phyloP scores from a whole-genome alignment of 2,797 vertebrate genomes.

The Rhinophrynus dorsalis region DNA sequence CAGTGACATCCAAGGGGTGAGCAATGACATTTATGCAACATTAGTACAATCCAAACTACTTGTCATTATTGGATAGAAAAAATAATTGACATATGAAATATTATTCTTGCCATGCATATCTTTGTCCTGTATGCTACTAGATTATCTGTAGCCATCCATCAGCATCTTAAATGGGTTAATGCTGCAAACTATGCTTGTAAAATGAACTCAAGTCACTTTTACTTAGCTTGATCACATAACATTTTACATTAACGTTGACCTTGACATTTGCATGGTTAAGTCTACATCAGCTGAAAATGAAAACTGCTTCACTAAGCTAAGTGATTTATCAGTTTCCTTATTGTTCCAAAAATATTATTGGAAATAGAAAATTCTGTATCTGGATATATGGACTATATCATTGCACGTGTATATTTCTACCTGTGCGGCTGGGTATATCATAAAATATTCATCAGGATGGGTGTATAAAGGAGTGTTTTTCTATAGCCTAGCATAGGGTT shows the following conservation, averaged over 20 bases:
- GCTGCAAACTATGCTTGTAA: neutral
- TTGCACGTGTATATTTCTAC: too few relatives aligned
- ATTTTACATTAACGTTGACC: conserved; percentile 13
- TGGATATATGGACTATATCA: too few relatives aligned
- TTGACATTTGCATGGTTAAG: conserved; percentile 18
- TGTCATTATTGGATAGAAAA: neutral
- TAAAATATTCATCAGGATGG: too few relatives aligned
- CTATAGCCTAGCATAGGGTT: too few relatives aligned
- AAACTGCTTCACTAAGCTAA: neutral
- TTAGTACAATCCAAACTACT: too few relatives aligned
- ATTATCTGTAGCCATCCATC: neutral
- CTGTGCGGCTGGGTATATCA: too few relatives aligned
- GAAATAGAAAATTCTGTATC: too few relatives aligned
- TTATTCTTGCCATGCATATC: neutral
- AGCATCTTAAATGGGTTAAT: neutral
- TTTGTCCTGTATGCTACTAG: too few relatives aligned
- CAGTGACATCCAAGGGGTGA: too few relatives aligned
- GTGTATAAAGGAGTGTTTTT: too few relatives aligned
- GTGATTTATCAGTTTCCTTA: neutral
- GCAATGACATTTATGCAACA: too few relatives aligned
- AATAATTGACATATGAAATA: neutral
- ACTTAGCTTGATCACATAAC: conserved; percentile 1
- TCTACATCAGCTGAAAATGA: neutral
- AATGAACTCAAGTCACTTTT: conserved; percentile 1
- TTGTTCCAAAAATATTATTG: neutral